Conservation (phyloP, 2,888 invertebrate genomes). For the Agriopis leucophaearia region DNA sequence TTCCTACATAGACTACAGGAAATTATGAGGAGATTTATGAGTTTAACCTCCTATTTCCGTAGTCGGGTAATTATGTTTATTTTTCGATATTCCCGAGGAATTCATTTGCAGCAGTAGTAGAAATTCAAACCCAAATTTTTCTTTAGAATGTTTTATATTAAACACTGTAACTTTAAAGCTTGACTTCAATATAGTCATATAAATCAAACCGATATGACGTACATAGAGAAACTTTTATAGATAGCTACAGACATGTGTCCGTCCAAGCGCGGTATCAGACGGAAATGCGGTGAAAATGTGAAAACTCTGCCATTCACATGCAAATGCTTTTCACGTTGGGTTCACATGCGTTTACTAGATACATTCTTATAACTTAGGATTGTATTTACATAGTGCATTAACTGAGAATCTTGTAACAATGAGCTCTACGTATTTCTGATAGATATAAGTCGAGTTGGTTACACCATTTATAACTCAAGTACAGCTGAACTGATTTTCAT, state of each 20-base stretch:
- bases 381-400: neutral
- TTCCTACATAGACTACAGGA: too few species aligned
- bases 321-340: constrained; percentile 55
- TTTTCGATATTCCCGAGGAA: too few species aligned
- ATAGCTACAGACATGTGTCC: constrained; percentile 3
- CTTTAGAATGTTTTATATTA: neutral
- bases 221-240: neutral
- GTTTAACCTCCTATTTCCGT: too few species aligned
- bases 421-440: too few species aligned
- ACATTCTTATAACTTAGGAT: constrained; percentile 40
- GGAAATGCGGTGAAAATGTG: constrained; percentile 38
- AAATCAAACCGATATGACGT: neutral
- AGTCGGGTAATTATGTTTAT: too few species aligned
- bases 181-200: neutral
- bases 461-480: too few species aligned
- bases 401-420: neutral
- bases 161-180: neutral
- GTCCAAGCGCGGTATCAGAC: constrained; percentile 39
- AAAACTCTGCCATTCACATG: constrained; percentile 63
- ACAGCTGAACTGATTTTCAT: too few species aligned
- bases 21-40: too few species aligned
- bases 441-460: too few species aligned
- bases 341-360: constrained; percentile 59
- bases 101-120: neutral
- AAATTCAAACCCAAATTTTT: neutral